A percentile compares a stretch with the other conserved stretches of the same genome.
phyloP scores from a whole-genome alignment of 2,888 invertebrate genomes.

The Eumacrocentrus americanus region DNA sequence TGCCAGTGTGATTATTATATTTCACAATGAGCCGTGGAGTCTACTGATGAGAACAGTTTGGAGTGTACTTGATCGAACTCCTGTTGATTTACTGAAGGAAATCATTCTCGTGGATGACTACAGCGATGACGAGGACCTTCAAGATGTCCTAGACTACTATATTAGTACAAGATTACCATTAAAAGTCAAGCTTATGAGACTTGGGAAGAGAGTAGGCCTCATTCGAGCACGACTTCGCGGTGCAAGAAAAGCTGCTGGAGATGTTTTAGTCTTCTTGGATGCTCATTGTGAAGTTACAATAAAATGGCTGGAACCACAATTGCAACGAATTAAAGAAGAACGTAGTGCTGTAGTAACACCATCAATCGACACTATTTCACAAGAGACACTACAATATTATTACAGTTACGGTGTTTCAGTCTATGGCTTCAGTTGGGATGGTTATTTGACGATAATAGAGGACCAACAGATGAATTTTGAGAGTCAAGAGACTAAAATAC shows the following conservation, averaged over 20 bases:
- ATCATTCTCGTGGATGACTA: slow-evolving; percentile 95
- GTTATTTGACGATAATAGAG: slow-evolving; percentile 93
- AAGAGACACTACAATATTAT: slow-evolving; percentile 77
- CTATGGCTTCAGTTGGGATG: slow-evolving; percentile 85
- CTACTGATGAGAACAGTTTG: slow-evolving; percentile 84
- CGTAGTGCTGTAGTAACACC: slow-evolving; percentile 85
- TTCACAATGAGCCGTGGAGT: slow-evolving; percentile 90
- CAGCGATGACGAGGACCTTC: slow-evolving; percentile 76
- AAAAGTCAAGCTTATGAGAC: slow-evolving; percentile 76
- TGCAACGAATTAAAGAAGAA: slow-evolving; percentile 83
- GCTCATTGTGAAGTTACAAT: slow-evolving; percentile 87
- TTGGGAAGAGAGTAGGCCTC: slow-evolving; percentile 79
- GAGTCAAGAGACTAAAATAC: slow-evolving; percentile 66
- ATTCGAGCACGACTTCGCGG: slow-evolving; percentile 90
- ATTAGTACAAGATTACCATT: slow-evolving; percentile 72
- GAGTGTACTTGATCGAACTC: slow-evolving; percentile 83
- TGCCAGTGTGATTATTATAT: slow-evolving; percentile 83
- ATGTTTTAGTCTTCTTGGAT: slow-evolving; percentile 86
- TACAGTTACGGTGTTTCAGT: slow-evolving; percentile 66
- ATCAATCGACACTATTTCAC: slow-evolving; percentile 93
- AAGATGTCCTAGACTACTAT: slow-evolving; percentile 82
- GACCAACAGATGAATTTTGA: slow-evolving; percentile 72
- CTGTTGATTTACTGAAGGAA: slow-evolving; percentile 79
- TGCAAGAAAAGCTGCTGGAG: slow-evolving; percentile 80
- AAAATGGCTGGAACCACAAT: slow-evolving; percentile 87